A percentile compares a stretch with the other conserved stretches of the same genome.
Evolutionary conservation across 2,113 vertebrate species (phyloP).

Genomic region (Butorides virescens): DNA sequence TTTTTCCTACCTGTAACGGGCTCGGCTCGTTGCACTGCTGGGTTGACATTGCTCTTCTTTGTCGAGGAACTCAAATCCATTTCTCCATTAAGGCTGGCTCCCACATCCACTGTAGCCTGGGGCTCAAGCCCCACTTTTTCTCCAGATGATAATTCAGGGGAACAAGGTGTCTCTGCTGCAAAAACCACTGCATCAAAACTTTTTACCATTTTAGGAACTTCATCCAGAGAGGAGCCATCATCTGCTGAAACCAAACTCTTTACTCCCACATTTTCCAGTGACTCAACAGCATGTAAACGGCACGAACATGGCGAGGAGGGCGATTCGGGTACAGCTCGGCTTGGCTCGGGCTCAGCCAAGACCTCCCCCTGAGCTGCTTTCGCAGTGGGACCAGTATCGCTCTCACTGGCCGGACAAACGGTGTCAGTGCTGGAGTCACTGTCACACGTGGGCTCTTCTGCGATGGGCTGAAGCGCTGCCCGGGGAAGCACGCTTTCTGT

Average conservation of each 20-base stretch:
- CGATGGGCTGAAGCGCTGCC: conserved; percentile 17
- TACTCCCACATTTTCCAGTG: neutral
- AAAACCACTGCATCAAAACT: conserved; percentile 2
- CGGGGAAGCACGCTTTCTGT: neutral
- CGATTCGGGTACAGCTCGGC: neutral
- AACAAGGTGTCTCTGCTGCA: neutral
- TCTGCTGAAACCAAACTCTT: neutral
- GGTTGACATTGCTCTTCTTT: neutral
- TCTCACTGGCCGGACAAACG: fast-evolving
- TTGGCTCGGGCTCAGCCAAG: neutral
- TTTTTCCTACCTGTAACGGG: conserved; percentile 64
- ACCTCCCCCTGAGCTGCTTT: neutral
- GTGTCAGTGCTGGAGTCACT: conserved; percentile 47
- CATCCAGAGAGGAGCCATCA: conserved; percentile 29
- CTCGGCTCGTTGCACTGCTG: neutral
- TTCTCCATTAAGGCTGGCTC: neutral
- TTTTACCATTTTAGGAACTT: conserved; percentile 48
- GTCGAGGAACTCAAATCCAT: neutral
- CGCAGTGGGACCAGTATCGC: neutral
- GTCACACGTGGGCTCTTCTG: conserved; percentile 36
- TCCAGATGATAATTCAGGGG: neutral
- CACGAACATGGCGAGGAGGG: neutral
- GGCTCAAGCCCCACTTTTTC: neutral
- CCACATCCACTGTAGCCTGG: neutral
- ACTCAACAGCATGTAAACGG: neutral